phyloP scores from a whole-genome alignment of 2,888 invertebrate species.

The Apamea sordens region DNA sequence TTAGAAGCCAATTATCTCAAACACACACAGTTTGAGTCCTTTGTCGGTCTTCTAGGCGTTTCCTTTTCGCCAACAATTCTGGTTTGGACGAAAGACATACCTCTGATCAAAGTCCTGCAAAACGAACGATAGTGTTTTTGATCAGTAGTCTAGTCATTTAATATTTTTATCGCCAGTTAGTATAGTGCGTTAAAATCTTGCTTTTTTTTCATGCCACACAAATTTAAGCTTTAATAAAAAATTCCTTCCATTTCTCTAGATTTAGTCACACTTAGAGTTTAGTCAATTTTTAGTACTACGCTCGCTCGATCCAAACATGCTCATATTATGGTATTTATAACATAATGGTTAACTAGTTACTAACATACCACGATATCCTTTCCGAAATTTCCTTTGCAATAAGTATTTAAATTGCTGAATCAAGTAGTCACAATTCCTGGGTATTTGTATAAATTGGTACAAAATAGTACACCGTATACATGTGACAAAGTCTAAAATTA shows the following conservation, averaged over 20 bases:
- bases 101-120: constrained; percentile 56
- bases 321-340: constrained; percentile 61
- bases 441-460: background rate
- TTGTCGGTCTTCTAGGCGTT: constrained; percentile 6
- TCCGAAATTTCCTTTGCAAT: constrained; percentile 31
- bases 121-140: constrained; percentile 47
- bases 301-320: constrained; percentile 69
- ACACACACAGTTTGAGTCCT: constrained; percentile 33
- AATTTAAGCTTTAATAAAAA: constrained; percentile 29
- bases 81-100: constrained; percentile 16
- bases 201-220: constrained; percentile 38
- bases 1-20: background rate
- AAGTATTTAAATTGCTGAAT: background rate
- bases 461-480: background rate
- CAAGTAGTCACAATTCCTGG: background rate
- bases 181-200: constrained; percentile 45
- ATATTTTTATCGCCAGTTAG: constrained; percentile 30
- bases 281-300: constrained; percentile 33
- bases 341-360: constrained; percentile 58
- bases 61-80: constrained; percentile 2
- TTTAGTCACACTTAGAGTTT: constrained; percentile 45
- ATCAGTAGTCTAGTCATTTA: constrained; percentile 37
- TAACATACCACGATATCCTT: constrained; percentile 44
- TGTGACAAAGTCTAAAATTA: background rate
- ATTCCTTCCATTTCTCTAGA: constrained; percentile 48